Base-by-base conservation (phyloP, 2,113 vertebrate species). In the Psephotus haematonotus region DNA sequence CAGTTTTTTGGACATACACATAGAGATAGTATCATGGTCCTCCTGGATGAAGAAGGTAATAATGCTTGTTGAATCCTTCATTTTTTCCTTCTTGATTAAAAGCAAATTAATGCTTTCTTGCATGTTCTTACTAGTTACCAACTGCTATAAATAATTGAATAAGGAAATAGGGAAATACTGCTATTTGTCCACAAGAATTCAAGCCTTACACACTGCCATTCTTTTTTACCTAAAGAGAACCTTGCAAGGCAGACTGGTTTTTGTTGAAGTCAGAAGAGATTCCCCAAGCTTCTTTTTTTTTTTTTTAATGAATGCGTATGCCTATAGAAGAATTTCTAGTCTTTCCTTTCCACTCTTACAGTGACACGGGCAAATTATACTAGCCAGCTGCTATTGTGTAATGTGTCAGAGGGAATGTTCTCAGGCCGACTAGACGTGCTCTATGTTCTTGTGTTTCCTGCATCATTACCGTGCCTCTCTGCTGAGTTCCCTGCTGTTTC, bases 1-100 rank as follows among this genome's bases (percentile, higher is more conserved):
- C 99, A 99, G 17, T 99, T 99, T 98, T 99, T 99, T 44, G 99
- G 99, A 74, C 99, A 99, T 96, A 99, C 99, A 31, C 99, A 99
- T 93, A 98, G 98, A 87, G 99, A 99, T 92, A 99, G 99, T 94
- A 76, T 99, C 87, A 99, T 99, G 99, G 97, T 99, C 78, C 98
- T 99, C 90, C 91, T 98, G 74, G 98, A 99, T 97, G 84, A 96
- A 72, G 95, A 98, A 95, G 99, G 99, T 99, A 97, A 97, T 68
- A 33, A 74, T 89, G 22, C 75, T 88, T 68, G 22, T 90, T 86
- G 76, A 57, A 74, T 63, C 44, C 33, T 93, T 44, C 14, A n/a
- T 82, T 35, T 70, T 71, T 46, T 78, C 39, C 37, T 70, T 53
- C 86, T 79, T 62, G 39, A 39, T 60, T 90, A 28, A 84, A 89